Base-by-base conservation (phyloP, 2,888 invertebrate species). In the Xylota sylvarum region DNA sequence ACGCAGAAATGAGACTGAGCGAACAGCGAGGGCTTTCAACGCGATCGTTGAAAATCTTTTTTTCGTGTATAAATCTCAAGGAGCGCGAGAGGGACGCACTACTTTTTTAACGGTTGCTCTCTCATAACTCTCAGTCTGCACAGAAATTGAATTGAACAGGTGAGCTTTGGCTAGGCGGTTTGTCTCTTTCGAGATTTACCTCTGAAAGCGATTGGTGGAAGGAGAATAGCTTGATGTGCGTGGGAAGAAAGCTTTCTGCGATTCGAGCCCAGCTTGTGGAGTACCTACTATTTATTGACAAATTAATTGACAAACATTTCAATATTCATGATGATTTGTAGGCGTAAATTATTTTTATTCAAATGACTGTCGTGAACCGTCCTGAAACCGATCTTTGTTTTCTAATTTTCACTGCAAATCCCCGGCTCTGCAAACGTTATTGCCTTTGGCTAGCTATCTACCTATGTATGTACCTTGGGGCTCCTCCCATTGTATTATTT, bases 401-500 rank as follows among this genome's bases (percentile, higher is more conserved):
- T 46, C 23, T 48, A 48, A 32, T 64, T 46, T 40, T 14, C 23
- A 10, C 23, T 32, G 37, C 35, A 27, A 10, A 35, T 65, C 43
- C 40, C 60, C 10, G 12, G 0, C 10, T 81, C 77, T 73, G 77
- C 69, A 77, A 81, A 69, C 32, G 65, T 60, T 76, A 14, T 43
- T 35, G 37, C 10, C 17, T 32, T 48, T 10, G 14, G 67, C 9
- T 62, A 62, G n/a, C n/a, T n/a, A n/a, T n/a, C n/a, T n/a, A n/a
- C n/a, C n/a, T n/a, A n/a, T n/a, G n/a, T 62, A 67, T 62, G 56
- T 84, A 74, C 62, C 43, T 35, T n/a, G 55, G 81, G 56, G 50
- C 86, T 86, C 86, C 86, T 86, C 86, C 86, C 86, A 86, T 86
- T 72, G 35, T 48, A 48, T 72, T 85, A 76, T 81, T 56, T 78